Percentiles rank a stretch among this genome's conserved stretches.
Evolutionary conservation across 1,140 invertebrate species (phyloP).

Genomic region (Cherax quadricarinatus): DNA sequence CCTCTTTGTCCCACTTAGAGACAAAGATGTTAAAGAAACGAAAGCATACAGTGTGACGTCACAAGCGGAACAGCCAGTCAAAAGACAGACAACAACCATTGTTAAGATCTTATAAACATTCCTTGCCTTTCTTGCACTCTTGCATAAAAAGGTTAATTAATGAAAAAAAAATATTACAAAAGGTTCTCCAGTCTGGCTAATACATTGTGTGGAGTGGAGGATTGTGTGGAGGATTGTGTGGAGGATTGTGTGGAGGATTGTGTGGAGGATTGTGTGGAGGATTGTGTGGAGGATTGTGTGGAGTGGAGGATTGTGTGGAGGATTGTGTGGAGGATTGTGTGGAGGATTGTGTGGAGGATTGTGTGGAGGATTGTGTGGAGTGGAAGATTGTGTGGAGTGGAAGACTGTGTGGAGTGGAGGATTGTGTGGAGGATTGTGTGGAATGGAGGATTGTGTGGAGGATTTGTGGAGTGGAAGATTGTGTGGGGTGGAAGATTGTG

Average conservation of each 20-base stretch:
- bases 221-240: not conserved
- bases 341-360: too few relatives aligned
- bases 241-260: too few relatives aligned
- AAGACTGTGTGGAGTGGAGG: too few relatives aligned
- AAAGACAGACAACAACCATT: not conserved
- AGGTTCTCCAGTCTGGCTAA: not conserved
- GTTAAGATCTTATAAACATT: not conserved
- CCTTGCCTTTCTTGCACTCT: not conserved
- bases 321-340: too few relatives aligned
- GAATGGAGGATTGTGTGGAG: too few relatives aligned
- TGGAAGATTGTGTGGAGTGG: too few relatives aligned
- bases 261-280: too few relatives aligned
- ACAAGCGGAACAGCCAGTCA: not conserved
- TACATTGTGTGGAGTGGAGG: not conserved
- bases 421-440: too few relatives aligned
- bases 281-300: too few relatives aligned
- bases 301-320: not conserved
- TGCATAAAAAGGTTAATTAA: conserved; percentile 4
- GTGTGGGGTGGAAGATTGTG: too few relatives aligned
- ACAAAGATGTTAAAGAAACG: not conserved
- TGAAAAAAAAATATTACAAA: not conserved
- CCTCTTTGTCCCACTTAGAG: not conserved
- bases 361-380: too few relatives aligned
- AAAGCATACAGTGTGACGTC: not conserved
- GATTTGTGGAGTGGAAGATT: too few relatives aligned